A percentile compares a stretch with the other conserved stretches of the same genome.
Conservation (phyloP, 2,888 invertebrate species). For the Panzeria rudis region DNA sequence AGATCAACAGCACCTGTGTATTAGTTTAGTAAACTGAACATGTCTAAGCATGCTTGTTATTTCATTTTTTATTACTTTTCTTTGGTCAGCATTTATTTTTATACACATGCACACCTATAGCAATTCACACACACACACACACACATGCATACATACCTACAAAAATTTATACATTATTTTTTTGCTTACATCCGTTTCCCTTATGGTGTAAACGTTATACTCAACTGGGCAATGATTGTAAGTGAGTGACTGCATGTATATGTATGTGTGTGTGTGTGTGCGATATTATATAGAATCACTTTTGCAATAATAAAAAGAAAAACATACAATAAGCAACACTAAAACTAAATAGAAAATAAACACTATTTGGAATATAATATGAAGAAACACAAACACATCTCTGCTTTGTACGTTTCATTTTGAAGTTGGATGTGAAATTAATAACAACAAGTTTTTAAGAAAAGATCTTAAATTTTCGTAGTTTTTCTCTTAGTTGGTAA, state of each 20-base stretch:
- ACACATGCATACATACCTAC: not conserved
- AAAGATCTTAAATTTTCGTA: not conserved
- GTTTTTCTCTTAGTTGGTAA: not conserved
- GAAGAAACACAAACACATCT: not conserved
- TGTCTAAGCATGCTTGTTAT: constrained; percentile 61
- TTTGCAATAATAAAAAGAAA: not conserved
- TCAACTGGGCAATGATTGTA: constrained; percentile 36
- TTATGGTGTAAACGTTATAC: constrained; percentile 49
- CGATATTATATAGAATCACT: not conserved
- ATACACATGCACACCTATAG: not conserved
- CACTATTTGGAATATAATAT: not conserved
- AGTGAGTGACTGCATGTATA: not conserved
- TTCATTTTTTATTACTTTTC: constrained; percentile 23
- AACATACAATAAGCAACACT: constrained; percentile 5
- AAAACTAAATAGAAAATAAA: not conserved
- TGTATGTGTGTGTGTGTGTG: not conserved
- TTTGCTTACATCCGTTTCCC: constrained; percentile 14
- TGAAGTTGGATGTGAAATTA: constrained; percentile 35
- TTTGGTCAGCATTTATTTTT: constrained; percentile 53
- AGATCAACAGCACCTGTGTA: constrained; percentile 61
- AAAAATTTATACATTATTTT: not conserved
- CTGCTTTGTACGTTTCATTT: constrained; percentile 13
- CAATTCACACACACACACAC: not conserved
- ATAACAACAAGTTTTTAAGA: not conserved
- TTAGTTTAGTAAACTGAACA: constrained; percentile 56